Evolutionary conservation across 2,797 vertebrate genomes (phyloP), one percentile per base, ranked within the genome.

Genomic region (Ceryle rudis): DNA sequence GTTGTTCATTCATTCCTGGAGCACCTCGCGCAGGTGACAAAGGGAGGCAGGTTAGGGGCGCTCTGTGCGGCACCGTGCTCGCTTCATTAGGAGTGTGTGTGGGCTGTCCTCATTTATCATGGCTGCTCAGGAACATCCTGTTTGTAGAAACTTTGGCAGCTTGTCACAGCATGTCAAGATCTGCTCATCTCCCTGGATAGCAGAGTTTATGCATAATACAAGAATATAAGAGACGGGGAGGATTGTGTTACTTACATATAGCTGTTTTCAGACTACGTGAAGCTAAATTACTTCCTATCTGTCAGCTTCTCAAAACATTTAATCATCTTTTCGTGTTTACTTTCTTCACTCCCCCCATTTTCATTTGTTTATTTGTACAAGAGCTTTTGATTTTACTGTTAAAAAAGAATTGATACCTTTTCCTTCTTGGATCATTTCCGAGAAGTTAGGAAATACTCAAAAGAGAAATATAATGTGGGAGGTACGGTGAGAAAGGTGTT

Each of bases 61-160:
- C 79, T 16, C 62, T 11, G 81, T 5, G 3, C 2, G 9, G 22
- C 46, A 28, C n/a, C 4, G 0, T 1, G 1, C 67, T 73, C 12
- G 2, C 71, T 69, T 37, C 58, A 1, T 75, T 33, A 47, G 79
- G 23, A 33, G 80, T 52, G 70, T 33, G 19, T 58, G 84, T 35
- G 86, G 88, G 83, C 62, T 77, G 83, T 82, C 85, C 85, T 60
- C 18, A 0, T 52, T 58, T 44, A 41, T 18, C 8, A 81, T 33
- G 90, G 82, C 75, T 94, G 89, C 69, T 95, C 73, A 31, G 93
- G 91, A 95, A 18, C 88, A 84, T 75, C 73, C 65, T 69, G 80
- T 37, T 74, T 78, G 89, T 20, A 25, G 86, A 39, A 62, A 35
- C 86, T 88, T 71, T 65, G 94, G 91, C 93, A 96, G 93, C 94